Conservation (phyloP, 2,113 vertebrate species). For the Xiphophorus hellerii region DNA sequence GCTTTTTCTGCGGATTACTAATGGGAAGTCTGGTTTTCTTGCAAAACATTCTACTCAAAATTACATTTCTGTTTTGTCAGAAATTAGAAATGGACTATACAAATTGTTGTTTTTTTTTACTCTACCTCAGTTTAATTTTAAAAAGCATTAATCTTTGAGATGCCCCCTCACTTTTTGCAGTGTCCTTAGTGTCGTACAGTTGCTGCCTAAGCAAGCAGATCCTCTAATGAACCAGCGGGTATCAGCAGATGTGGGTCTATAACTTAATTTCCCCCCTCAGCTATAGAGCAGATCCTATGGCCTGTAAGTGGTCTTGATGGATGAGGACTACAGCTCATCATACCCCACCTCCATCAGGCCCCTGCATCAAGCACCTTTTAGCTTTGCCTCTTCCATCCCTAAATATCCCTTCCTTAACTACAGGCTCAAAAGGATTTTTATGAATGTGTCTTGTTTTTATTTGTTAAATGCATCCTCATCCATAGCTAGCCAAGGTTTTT, state of each 20-base stretch:
- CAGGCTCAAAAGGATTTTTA: background rate
- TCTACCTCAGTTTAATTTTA: background rate
- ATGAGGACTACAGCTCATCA: conserved; percentile 76
- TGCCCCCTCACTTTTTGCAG: conserved; percentile 40
- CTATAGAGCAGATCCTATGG: conserved; percentile 82
- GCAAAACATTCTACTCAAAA: background rate
- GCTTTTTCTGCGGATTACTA: background rate
- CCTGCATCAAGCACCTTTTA: conserved; percentile 50
- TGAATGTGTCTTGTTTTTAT: background rate
- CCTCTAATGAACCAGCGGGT: conserved; percentile 81
- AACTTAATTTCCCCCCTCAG: conserved; percentile 79
- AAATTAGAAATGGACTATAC: background rate
- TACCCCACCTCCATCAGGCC: conserved; percentile 55
- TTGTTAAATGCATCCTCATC: background rate
- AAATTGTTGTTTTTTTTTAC: background rate
- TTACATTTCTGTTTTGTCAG: background rate
- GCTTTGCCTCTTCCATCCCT: conserved; percentile 23
- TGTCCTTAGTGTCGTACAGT: conserved; percentile 46
- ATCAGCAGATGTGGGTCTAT: conserved; percentile 79
- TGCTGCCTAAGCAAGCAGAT: conserved; percentile 68
- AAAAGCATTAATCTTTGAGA: background rate
- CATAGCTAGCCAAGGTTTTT: background rate
- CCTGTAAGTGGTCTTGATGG: conserved; percentile 83
- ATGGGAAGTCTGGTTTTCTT: background rate
- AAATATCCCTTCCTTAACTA: conserved; percentile 5